Base-by-base conservation (phyloP, 2,113 vertebrate species). In the Pelusios castaneus region DNA sequence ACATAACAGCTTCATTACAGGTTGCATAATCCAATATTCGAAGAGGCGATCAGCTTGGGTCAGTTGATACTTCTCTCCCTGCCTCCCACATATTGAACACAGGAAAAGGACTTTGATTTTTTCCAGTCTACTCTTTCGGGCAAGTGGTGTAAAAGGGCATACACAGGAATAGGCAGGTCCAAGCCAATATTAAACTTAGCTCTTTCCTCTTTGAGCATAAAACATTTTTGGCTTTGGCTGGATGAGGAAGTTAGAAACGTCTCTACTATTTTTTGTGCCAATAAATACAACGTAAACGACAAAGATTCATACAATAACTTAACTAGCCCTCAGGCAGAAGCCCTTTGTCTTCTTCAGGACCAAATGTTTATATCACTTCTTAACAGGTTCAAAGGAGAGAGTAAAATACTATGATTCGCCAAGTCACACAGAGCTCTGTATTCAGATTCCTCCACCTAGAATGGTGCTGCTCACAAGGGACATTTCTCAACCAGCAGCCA, bases 371-470 rank as follows among this genome's bases (percentile, higher is more conserved):
- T 79, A n/a, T 52, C 47, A 13, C 3, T 79, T 79, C 31, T 79
- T n/a, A 79, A 52, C 5, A 17, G 31, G 43, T 51, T 92, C 90
- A 73, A 89, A 73, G 43, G 89, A 82, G 84, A 80, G 41, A 6
- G 31, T 87, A 82, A 82, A 84, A 81, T 27, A 87, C 63, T 43
- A 27, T 7, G 4, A 91, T 86, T 56, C 79, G 93, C 95, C 95
- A 95, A 88, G 87, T 67, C 80, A 82, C 49, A 47, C 25, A 67
- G 27, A 0, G 2, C 78, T 91, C 54, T 29, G 86, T 8, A 4
- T 5, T 49, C 49, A 75, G 89, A 85, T 63, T 84, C 85, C 77
- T 78, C 47, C 4, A 14, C 25, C 52, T 84, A 73, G 80, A 76
- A 87, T 63, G 80, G 67, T 84, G 81, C 45, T 14, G 75, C 73